Evolutionary conservation across 2,113 vertebrate genomes (phyloP).

Genomic region (Dryoscopus gambensis): DNA sequence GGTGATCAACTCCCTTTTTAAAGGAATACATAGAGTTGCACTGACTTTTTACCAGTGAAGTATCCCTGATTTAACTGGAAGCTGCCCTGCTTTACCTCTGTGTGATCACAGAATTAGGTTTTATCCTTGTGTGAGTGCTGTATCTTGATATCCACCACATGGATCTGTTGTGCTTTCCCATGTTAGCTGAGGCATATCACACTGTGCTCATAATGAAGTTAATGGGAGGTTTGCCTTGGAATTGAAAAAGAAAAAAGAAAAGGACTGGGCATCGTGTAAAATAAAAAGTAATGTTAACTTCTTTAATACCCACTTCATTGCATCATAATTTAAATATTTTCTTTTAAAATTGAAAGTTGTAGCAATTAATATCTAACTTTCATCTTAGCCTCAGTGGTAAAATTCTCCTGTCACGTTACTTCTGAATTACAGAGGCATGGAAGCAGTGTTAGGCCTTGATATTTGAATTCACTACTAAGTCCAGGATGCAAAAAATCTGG

Average conservation of each 20-base stretch:
- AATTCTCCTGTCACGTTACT: not conserved
- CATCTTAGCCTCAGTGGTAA: not conserved
- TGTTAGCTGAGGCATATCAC: not conserved
- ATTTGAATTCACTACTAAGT: not conserved
- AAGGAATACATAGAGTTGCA: not conserved
- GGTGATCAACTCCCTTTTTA: not conserved
- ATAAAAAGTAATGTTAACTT: slow-evolving; percentile 5
- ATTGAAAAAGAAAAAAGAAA: not conserved
- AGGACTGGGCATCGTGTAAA: not conserved
- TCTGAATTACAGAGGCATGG: not conserved
- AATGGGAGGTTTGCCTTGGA: not conserved
- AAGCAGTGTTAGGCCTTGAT: not conserved
- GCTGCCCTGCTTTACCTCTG: not conserved
- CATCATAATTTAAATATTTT: slow-evolving; percentile 50
- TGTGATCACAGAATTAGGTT: not conserved
- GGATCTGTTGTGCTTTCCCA: not conserved
- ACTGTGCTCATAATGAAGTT: not conserved
- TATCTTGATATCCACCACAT: not conserved
- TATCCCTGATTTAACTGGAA: not conserved
- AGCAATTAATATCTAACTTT: not conserved
- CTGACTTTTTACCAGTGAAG: not conserved
- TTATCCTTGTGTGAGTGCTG: not conserved
- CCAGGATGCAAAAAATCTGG: not conserved
- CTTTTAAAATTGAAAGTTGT: slow-evolving; percentile 21
- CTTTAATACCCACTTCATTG: not conserved